Base-by-base conservation (phyloP, 2,888 invertebrate species). In the Chaetoderma sp. region DNA sequence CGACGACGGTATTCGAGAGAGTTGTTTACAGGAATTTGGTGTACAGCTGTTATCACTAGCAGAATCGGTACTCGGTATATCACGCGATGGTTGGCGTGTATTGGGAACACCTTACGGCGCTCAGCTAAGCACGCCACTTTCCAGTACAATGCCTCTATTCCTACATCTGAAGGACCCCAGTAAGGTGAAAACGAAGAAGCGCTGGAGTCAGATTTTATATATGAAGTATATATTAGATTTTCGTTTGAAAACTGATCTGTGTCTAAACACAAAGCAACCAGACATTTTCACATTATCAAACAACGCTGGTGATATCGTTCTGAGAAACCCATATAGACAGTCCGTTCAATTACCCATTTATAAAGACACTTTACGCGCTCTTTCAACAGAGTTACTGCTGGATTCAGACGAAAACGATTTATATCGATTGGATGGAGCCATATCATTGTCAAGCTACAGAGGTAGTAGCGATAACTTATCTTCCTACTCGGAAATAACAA, bases 121-220 rank as follows among this genome's bases (percentile, higher is more conserved):
- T 6, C 78, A 80, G 62, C 67, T 81, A 1, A 64, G 68, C 13
- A 78, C 78, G 72, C 63, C 61, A 3, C 63, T 78, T 8, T 71
- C 74, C 4, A 69, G 69, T 3, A 75, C 75, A 2, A 76, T 79
- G 73, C 78, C 79, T 8, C 60, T 81, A 4, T 77, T 77, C 60
- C 62, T 80, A n/a, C 81, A 81, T 54, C 61, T 81, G 23, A 81
- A 81, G 59, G 81, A 81, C 45, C 62, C 72, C 0, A 50, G 39
- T 4, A 74, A 76, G 32, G 73, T 80, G 1, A 81, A 80, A 63
- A 65, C 77, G 1, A 81, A 80, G 60, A 81, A 81, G 60, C 58
- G 81, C 8, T 81, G 81, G 81, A 80, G 79, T 54, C 81, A 81
- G 64, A 75, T 77, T 1, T 78, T 79, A 78, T 80, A 80, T 55